Base-by-base conservation (phyloP, 2,888 invertebrate species). In the Drosophila pseudotalamancana region DNA sequence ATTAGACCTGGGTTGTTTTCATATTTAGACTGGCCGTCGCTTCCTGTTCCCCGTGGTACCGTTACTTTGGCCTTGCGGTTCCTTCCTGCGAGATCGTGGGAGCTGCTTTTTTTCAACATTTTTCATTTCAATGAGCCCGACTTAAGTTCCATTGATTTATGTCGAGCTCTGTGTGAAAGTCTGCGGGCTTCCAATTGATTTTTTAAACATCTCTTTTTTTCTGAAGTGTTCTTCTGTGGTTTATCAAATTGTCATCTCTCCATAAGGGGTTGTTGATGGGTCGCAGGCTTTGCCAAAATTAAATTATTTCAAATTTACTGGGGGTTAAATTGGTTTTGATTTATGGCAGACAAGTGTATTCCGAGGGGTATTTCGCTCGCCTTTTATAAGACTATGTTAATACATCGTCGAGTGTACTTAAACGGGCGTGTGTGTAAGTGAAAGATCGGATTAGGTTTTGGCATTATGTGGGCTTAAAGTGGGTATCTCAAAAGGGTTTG, bases 141-240 rank as follows among this genome's bases (percentile, higher is more conserved):
- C 67, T 61, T 57, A 77, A 76, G 55, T 65, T 77, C 45, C 31
- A 86, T 83, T 81, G 81, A 81, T 81, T 81, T 86, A 86, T 75
- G 54, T 23, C 35, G 46, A 43, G 54, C 49, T 23, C 51, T 73
- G 60, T 70, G 54, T 54, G 40, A 66, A 67, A 55, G 56, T 49
- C 72, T 85, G 77, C 83, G 81, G 81, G 86, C 42, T 48, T 64
- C 61, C 77, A 83, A 59, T 83, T 83, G 83, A 81, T 85, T 74
- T 64, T 56, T 61, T 43, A 27, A n/a, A 37, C 42, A 19, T 18
- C 34, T 64, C 25, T 31, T 12, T 14, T 32, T 32, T 27, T 16
- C 42, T 73, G 43, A 72, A 72, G 72, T 59, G 54, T 31, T 46
- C 40, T 48, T 59, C 3, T 46, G 23, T 5, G 57, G 68, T 39